Evolutionary conservation across 1,140 invertebrate genomes (phyloP).

Genomic region (Bombus haemorrhoidalis): DNA sequence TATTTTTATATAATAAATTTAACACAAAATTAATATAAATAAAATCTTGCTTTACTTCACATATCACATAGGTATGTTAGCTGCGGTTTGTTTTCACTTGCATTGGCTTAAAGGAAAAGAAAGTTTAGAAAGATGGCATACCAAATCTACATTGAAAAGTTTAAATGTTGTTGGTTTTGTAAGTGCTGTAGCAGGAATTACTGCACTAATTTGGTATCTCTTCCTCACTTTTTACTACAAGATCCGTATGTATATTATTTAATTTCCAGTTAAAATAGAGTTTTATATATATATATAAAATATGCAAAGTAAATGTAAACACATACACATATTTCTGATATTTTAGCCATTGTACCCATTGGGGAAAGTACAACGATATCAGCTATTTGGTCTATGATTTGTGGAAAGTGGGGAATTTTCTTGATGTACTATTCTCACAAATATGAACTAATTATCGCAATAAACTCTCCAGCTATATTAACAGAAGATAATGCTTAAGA

Average conservation of each 20-base stretch:
- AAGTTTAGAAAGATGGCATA: slow-evolving; percentile 64
- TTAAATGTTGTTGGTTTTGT: slow-evolving; percentile 62
- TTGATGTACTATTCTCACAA: slow-evolving; percentile 64
- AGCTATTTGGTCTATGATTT: slow-evolving; percentile 64
- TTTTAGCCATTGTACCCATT: slow-evolving; percentile 60
- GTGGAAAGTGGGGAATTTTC: slow-evolving; percentile 63
- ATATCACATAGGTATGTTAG: slow-evolving; percentile 48
- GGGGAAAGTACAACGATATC: slow-evolving; percentile 55
- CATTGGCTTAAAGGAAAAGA: slow-evolving; percentile 63
- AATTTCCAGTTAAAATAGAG: not conserved
- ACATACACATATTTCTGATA: not conserved
- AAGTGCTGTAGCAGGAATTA: slow-evolving; percentile 49
- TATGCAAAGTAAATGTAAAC: not conserved
- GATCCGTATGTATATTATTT: slow-evolving; percentile 60
- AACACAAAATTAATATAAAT: not conserved
- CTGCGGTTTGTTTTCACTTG: slow-evolving; percentile 64
- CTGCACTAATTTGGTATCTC: slow-evolving; percentile 65
- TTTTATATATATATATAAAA: not conserved
- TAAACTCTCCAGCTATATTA: slow-evolving; percentile 55
- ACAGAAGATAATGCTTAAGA: slow-evolving; percentile 44
- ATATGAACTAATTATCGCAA: slow-evolving; percentile 53
- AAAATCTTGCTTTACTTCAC: not conserved
- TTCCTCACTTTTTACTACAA: slow-evolving; percentile 68
- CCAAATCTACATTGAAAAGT: slow-evolving; percentile 49
- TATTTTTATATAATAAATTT: not conserved